Conservation (phyloP, 2,797 vertebrate species). For the Capromys pilorides region DNA sequence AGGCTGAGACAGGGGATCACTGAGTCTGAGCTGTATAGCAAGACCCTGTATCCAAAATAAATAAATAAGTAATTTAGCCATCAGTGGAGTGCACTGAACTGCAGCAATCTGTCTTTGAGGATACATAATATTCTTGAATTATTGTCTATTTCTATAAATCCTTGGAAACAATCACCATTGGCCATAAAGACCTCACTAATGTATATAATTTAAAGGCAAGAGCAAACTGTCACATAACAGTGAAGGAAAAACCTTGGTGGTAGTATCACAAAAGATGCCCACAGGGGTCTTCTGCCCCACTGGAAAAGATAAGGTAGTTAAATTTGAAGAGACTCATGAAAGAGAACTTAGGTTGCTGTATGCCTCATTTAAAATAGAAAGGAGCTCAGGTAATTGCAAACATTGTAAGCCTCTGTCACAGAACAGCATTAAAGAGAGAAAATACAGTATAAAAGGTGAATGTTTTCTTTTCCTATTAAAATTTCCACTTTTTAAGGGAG, state of each 20-base stretch:
- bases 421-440: neutral
- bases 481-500: neutral
- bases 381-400: neutral
- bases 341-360: neutral
- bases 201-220: neutral
- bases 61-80: too few relatives aligned
- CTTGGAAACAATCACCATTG: neutral
- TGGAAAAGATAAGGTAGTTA: neutral
- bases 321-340: neutral
- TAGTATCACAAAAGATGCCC: neutral
- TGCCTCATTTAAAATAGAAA: neutral
- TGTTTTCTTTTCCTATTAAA: conserved; percentile 44
- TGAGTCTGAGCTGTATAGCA: too few relatives aligned
- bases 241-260: neutral
- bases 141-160: neutral
- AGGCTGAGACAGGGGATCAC: too few relatives aligned
- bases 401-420: neutral
- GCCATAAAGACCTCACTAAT: neutral
- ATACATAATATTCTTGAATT: neutral
- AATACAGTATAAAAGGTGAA: neutral
- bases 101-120: neutral
- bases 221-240: neutral
- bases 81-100: neutral
- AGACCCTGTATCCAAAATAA: too few relatives aligned
- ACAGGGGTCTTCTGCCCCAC: neutral